Evolutionary conservation across 2,113 vertebrate species (phyloP).

Genomic region (Typhlomys cinereus): DNA sequence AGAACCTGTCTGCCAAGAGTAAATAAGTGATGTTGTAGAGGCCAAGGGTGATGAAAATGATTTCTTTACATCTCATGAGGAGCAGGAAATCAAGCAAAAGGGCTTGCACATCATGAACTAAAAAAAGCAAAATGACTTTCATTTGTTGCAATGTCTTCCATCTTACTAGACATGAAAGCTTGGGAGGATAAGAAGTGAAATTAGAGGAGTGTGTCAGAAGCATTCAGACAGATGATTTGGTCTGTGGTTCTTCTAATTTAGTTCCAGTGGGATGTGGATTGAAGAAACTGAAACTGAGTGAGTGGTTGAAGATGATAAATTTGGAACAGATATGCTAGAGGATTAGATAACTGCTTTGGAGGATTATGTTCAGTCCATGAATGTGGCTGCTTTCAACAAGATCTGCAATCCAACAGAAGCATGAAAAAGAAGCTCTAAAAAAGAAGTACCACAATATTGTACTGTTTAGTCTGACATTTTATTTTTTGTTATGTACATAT

Average conservation of each 20-base stretch:
- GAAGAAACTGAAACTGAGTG: constrained; percentile 97
- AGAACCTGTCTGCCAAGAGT: constrained; percentile 94
- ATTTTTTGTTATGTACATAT: too few species aligned
- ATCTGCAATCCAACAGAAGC: too few species aligned
- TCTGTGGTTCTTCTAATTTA: constrained; percentile 97
- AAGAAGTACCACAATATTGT: too few species aligned
- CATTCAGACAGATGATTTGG: constrained; percentile 93
- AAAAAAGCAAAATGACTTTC: constrained; percentile 95
- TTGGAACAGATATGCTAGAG: constrained; percentile 96
- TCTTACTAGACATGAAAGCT: constrained; percentile 96
- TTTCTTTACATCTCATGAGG: constrained; percentile 97
- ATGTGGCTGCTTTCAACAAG: too few species aligned
- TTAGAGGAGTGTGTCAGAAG: too few species aligned
- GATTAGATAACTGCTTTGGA: too few species aligned
- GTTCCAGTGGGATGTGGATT: constrained; percentile 96
- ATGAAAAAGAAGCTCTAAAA: too few species aligned
- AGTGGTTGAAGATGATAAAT: constrained; percentile 97
- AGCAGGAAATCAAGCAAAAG: constrained; percentile 89
- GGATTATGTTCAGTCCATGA: too few species aligned
- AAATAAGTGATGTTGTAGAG: constrained; percentile 84
- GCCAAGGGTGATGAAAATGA: constrained; percentile 94
- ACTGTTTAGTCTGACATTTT: too few species aligned
- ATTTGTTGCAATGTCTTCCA: constrained; percentile 94
- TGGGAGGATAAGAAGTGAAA: constrained; percentile 94
- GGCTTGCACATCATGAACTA: constrained; percentile 93